A percentile compares a stretch with the other conserved stretches of the same genome.
phyloP scores from a whole-genome alignment of 2,113 vertebrate genomes.

The Regulus satrapa region DNA sequence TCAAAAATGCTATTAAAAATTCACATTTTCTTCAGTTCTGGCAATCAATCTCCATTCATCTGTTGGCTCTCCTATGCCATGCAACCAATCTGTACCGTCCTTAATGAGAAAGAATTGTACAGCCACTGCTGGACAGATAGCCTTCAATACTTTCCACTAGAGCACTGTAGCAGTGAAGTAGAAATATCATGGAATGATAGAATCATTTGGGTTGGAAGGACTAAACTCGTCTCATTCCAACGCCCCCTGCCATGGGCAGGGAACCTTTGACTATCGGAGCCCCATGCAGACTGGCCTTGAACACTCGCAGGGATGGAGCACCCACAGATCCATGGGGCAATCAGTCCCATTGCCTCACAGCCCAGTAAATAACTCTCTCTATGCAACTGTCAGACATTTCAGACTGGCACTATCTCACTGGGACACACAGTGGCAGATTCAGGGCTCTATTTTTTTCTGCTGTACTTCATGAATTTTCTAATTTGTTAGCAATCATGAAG shows the following conservation, averaged over 20 bases:
- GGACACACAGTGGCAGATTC: not conserved
- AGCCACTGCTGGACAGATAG: not conserved
- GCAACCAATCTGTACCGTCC: not conserved
- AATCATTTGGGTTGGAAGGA: not conserved
- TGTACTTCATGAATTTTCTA: not conserved
- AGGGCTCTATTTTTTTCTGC: not conserved
- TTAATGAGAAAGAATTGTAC: not conserved
- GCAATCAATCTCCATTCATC: not conserved
- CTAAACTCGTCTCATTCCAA: not conserved
- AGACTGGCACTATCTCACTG: not conserved
- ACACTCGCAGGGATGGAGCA: not conserved
- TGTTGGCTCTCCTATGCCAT: not conserved
- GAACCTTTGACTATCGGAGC: not conserved
- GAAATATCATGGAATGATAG: not conserved
- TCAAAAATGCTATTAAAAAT: not conserved
- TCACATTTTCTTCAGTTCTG: not conserved
- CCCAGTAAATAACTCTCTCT: not conserved
- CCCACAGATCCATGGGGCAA: not conserved
- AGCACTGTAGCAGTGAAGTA: not conserved
- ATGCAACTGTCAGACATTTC: not conserved
- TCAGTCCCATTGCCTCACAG: not conserved
- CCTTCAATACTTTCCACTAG: not conserved
- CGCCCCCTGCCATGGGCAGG: not conserved
- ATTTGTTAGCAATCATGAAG: not conserved
- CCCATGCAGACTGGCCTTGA: not conserved